Evolutionary conservation across 2,797 vertebrate species (phyloP).

Genomic region (Microtus obscurus): DNA sequence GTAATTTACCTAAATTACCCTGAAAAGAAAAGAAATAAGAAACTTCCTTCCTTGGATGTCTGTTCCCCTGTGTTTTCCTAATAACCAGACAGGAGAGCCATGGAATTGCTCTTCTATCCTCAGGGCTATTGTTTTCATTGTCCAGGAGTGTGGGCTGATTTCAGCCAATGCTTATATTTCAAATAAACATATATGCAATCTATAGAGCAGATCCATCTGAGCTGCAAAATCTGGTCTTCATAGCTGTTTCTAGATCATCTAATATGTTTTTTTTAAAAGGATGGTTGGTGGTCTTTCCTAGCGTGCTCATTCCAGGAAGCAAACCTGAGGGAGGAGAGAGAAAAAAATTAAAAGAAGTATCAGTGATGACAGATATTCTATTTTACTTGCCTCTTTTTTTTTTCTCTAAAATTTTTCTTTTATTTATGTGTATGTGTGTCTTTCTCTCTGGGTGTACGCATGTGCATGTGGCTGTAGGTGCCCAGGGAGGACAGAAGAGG

Average conservation of each 20-base stretch:
- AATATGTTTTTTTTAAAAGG: not conserved
- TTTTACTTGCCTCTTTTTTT: not conserved
- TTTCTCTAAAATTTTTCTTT: not conserved
- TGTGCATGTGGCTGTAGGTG: not conserved
- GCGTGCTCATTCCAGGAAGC: not conserved
- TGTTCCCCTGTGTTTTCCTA: conserved; percentile 67
- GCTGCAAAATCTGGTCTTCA: not conserved
- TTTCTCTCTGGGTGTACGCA: not conserved
- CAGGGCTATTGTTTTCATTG: conserved; percentile 66
- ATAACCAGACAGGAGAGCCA: conserved; percentile 54
- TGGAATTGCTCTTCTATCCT: conserved; percentile 53
- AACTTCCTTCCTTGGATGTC: conserved; percentile 59
- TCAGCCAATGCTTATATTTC: conserved; percentile 53
- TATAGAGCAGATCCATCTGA: conserved; percentile 43
- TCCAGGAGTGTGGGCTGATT: conserved; percentile 58
- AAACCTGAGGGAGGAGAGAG: not conserved
- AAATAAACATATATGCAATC: conserved; percentile 10
- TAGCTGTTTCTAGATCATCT: conserved; percentile 48
- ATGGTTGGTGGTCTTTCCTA: not conserved
- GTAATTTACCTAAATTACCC: conserved; percentile 77
- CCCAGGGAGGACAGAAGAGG: not conserved
- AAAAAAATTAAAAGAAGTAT: not conserved
- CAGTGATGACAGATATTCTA: not conserved
- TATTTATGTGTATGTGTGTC: not conserved
- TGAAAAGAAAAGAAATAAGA: conserved; percentile 73